A percentile compares a stretch with the other conserved stretches of the same genome.
Evolutionary conservation across 2,113 vertebrate species (phyloP).

Genomic region (Herpailurus yagouaroundi): DNA sequence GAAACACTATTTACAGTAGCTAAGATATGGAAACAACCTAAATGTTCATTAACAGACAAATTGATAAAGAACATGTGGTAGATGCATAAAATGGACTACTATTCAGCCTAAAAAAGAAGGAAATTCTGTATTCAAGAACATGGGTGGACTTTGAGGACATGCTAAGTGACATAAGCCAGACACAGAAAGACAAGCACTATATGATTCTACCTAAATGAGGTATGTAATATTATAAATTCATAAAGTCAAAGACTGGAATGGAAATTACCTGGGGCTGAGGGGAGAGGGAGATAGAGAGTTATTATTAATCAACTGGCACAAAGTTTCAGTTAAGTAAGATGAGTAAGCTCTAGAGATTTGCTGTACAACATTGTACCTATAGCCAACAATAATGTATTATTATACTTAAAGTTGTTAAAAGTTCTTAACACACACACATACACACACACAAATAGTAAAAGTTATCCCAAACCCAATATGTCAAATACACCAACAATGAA

Average conservation of each 20-base stretch:
- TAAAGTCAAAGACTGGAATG: background rate
- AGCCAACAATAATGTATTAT: background rate
- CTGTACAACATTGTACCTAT: background rate
- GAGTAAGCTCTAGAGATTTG: background rate
- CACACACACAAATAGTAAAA: background rate
- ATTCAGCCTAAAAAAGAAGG: background rate
- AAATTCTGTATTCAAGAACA: background rate
- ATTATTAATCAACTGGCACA: background rate
- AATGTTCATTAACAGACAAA: background rate
- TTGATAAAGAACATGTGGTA: background rate
- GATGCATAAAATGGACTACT: background rate
- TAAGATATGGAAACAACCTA: background rate
- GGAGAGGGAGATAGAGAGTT: background rate
- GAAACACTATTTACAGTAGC: too few species aligned
- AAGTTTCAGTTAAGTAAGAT: background rate
- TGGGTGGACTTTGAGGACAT: background rate
- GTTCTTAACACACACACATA: background rate
- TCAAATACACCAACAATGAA: conserved; percentile 5
- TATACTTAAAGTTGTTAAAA: background rate
- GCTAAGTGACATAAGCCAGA: background rate
- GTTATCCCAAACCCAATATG: background rate
- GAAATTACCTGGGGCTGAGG: background rate
- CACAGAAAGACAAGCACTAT: background rate
- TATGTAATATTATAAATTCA: background rate
- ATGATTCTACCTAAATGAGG: background rate